These are phyloP conservation scores for Sprattus sprattus DNA, from an alignment of 2,113 vertebrate genomes.

Conservation along the genomic window DNA sequence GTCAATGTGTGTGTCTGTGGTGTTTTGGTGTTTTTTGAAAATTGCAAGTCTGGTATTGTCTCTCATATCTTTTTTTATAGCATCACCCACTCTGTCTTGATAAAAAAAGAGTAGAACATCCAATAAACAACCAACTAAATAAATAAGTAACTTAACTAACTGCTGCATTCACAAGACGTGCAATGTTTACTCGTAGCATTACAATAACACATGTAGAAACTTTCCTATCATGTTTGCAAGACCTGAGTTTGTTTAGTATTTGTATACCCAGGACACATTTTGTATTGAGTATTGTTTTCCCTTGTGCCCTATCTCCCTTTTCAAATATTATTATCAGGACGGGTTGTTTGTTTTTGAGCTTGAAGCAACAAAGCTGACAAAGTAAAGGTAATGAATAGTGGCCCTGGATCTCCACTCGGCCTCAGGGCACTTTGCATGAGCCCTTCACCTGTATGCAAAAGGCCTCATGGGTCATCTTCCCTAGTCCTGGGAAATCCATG, in stretches of 20 bases:
- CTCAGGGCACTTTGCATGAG: neutral
- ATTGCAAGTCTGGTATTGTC: neutral
- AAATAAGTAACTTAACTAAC: neutral
- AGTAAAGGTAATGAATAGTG: no score
- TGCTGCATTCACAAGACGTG: neutral
- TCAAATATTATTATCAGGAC: neutral
- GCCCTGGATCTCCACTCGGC: neutral
- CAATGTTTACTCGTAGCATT: neutral
- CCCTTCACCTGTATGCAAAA: neutral
- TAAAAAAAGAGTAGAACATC: neutral
- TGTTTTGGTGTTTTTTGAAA: neutral
- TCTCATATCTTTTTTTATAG: neutral
- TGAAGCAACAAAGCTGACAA: neutral
- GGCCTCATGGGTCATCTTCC: neutral
- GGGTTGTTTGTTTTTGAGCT: neutral
- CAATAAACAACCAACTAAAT: neutral
- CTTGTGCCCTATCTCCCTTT: neutral
- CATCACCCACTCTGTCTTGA: neutral
- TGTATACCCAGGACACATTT: neutral
- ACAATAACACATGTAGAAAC: neutral
- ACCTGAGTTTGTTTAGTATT: neutral
- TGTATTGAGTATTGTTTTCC: neutral
- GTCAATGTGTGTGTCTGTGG: neutral
- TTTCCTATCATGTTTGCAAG: neutral
- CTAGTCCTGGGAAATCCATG: no score